Evolutionary conservation across 2,113 vertebrate species (phyloP).

Genomic region (Phrynocephalus versicolor): DNA sequence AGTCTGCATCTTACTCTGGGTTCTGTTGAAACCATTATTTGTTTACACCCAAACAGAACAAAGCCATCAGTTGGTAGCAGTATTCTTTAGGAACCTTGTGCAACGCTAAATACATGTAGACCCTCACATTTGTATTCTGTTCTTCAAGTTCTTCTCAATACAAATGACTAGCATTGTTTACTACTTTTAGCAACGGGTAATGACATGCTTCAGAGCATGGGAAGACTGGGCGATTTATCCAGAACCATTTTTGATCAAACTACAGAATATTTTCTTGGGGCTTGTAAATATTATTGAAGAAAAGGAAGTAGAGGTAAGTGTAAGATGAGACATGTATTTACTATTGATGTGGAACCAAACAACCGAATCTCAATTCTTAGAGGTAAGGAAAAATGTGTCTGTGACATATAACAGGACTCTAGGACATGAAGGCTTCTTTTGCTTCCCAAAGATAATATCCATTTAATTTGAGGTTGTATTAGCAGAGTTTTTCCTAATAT

Average conservation of each 20-base stretch:
- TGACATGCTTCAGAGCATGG: slow-evolving; percentile 98
- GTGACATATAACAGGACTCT: neutral
- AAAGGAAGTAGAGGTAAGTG: slow-evolving; percentile 83
- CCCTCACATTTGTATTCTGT: slow-evolving; percentile 23
- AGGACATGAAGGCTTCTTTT: slow-evolving; percentile 6
- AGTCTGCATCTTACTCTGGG: neutral
- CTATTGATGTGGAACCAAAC: slow-evolving; percentile 24
- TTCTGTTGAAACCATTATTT: neutral
- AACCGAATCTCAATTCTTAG: neutral
- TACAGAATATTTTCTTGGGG: slow-evolving; percentile 98
- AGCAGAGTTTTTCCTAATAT: neutral
- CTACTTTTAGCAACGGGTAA: slow-evolving; percentile 91
- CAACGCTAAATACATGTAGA: neutral
- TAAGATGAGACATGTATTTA: slow-evolving; percentile 18
- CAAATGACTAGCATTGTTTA: slow-evolving; percentile 27
- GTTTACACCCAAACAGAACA: neutral
- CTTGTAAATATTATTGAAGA: slow-evolving; percentile 93
- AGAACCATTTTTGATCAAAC: slow-evolving; percentile 97
- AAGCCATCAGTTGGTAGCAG: neutral
- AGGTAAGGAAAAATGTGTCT: slow-evolving; percentile 14
- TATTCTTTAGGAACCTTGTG: neutral
- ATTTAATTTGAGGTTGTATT: slow-evolving; percentile 22
- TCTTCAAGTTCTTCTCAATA: slow-evolving; percentile 27
- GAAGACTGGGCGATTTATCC: slow-evolving; percentile 99
- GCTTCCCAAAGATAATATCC: slow-evolving; percentile 10